These are phyloP conservation scores for Echinops telfairi DNA, from an alignment of 2,113 vertebrate species.

Conservation along the genomic window DNA sequence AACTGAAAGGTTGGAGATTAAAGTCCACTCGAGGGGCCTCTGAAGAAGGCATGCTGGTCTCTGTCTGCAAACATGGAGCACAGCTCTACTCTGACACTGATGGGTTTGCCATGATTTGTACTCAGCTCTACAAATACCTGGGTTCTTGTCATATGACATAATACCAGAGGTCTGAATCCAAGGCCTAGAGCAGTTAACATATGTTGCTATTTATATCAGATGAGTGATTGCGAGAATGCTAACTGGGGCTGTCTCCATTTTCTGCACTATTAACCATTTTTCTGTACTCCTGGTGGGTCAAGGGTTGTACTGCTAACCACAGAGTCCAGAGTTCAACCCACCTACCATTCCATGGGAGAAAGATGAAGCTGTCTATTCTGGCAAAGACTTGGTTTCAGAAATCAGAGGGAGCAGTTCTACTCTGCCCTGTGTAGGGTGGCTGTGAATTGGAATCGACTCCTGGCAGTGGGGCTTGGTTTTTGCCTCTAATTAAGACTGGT, in stretches of 20 bases:
- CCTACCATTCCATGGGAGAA: too few relatives aligned
- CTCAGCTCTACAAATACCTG: not conserved
- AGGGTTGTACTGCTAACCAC: too few relatives aligned
- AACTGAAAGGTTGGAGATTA: not conserved
- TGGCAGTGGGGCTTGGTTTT: too few relatives aligned
- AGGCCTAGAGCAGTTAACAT: not conserved
- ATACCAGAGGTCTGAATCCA: not conserved
- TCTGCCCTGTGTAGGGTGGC: too few relatives aligned
- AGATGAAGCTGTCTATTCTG: too few relatives aligned
- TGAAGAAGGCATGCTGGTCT: not conserved
- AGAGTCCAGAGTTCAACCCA: too few relatives aligned
- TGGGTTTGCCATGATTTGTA: not conserved
- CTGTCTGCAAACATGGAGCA: not conserved
- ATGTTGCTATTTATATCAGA: slow-evolving; percentile 47
- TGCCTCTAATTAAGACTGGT: too few relatives aligned
- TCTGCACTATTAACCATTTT: slow-evolving; percentile 30
- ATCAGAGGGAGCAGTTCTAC: not conserved
- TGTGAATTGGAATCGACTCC: too few relatives aligned
- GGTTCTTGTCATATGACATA: too few relatives aligned
- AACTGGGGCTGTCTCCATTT: not conserved
- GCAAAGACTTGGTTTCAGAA: too few relatives aligned
- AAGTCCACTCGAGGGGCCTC: not conserved
- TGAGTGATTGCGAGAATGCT: not conserved
- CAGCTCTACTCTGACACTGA: not conserved
- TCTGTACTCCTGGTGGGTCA: not conserved